Conservation (phyloP, 2,888 invertebrate genomes). For the Oxyteleia sp. region DNA sequence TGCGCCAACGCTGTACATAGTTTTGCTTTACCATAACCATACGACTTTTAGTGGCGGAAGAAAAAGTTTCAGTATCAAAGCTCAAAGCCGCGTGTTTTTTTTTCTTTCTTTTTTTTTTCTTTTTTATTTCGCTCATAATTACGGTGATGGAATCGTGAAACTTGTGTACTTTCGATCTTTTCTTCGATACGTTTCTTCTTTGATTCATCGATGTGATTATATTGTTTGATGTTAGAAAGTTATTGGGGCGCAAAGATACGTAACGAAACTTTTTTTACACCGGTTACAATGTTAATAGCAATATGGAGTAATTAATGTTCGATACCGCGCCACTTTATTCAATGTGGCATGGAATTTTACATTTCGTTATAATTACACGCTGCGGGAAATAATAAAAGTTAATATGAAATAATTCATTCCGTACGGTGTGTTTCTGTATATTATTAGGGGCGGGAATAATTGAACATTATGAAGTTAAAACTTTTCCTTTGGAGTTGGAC, state of each 20-base stretch:
- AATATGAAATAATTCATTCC: background rate
- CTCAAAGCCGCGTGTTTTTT: slow-evolving; percentile 23
- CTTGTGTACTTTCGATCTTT: slow-evolving; percentile 65
- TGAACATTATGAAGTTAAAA: background rate
- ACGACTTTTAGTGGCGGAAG: slow-evolving; percentile 38
- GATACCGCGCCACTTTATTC: background rate
- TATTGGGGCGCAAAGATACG: slow-evolving; percentile 51
- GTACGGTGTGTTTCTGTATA: too few species aligned
- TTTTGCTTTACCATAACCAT: slow-evolving; percentile 58
- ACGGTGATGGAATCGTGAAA: slow-evolving; percentile 65
- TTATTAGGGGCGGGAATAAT: background rate
- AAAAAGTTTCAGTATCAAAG: slow-evolving; percentile 60
- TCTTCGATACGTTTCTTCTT: slow-evolving; percentile 66
- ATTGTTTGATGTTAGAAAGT: slow-evolving; percentile 59
- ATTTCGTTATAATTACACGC: background rate
- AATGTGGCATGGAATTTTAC: background rate
- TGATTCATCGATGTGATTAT: slow-evolving; percentile 67
- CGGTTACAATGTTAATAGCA: slow-evolving; percentile 39
- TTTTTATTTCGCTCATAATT: slow-evolving; percentile 62
- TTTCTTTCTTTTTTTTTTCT: slow-evolving; percentile 20
- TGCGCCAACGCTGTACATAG: slow-evolving; percentile 37
- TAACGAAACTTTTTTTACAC: slow-evolving; percentile 41
- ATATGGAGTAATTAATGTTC: slow-evolving; percentile 19
- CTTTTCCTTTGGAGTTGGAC: too few species aligned
- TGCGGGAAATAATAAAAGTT: background rate